Evolutionary conservation across 2,888 invertebrate genomes (phyloP).

Genomic region (Charanyca ferruginea): DNA sequence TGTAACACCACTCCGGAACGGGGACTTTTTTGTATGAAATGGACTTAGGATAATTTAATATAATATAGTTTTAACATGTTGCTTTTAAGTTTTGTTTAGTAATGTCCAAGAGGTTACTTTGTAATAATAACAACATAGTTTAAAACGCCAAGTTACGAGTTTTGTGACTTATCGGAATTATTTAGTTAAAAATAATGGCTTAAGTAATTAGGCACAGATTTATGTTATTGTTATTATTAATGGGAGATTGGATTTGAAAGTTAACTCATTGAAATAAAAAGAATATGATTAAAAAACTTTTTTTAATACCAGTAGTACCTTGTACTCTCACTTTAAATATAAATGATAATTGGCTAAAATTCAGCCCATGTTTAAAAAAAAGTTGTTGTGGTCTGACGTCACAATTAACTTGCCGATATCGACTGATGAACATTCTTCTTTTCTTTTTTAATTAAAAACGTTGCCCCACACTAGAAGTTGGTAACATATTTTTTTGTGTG

Average conservation of each 20-base stretch:
- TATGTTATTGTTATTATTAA: slow-evolving; percentile 62
- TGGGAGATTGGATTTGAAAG: slow-evolving; percentile 53
- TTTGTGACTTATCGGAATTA: slow-evolving; percentile 30
- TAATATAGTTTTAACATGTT: slow-evolving; percentile 60
- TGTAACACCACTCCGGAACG: slow-evolving; percentile 76
- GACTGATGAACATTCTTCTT: not conserved
- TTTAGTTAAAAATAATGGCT: slow-evolving; percentile 43
- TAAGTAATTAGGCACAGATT: slow-evolving; percentile 55
- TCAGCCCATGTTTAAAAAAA: too few relatives aligned
- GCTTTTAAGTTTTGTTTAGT: slow-evolving; percentile 54
- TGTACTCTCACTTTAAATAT: not conserved
- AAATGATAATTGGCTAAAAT: slow-evolving; percentile 2
- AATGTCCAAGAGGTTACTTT: slow-evolving; percentile 40
- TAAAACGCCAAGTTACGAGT: slow-evolving; percentile 27
- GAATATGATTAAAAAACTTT: slow-evolving; percentile 24
- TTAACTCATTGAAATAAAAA: slow-evolving; percentile 58
- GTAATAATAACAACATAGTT: slow-evolving; percentile 58
- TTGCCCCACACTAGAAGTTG: too few relatives aligned
- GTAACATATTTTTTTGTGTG: too few relatives aligned
- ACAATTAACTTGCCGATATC: not conserved
- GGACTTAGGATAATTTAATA: slow-evolving; percentile 67
- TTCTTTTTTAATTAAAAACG: too few relatives aligned
- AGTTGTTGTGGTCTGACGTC: not conserved
- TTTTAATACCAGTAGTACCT: not conserved
- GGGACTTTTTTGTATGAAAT: slow-evolving; percentile 91